Base-by-base conservation (phyloP, 1,140 invertebrate genomes). In the Trissolcus basalis region DNA sequence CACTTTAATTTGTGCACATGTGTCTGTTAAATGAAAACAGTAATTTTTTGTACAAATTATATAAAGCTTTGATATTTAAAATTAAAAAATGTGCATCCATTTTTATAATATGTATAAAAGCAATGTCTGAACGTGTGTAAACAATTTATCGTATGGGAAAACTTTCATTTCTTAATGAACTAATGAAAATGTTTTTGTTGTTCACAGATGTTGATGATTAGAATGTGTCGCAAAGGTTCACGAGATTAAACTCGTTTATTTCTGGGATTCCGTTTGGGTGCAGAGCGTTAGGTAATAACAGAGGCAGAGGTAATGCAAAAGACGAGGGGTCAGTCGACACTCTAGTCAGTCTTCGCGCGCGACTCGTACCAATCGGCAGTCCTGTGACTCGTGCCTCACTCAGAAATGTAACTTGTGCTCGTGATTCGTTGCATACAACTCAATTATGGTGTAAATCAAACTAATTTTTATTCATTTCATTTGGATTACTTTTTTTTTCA, bases 291-390 rank as follows among this genome's bases (percentile, higher is more conserved):
- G 71, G 78, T 80, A 80, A 27, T 27, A 27, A 80, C 68, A 58
- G 51, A 74, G 63, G 51, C 58, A 70, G 76, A 73, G 47, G 53
- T 51, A 47, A 33, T 53, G 56, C 75, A 65, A 60, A 71, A 68
- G 63, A 71, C 50, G 54, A 65, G 61, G 53, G 58, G 51, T 63
- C 68, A 69, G 72, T 77, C 54, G 65, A 60, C 59, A 54, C 54
- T 63, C 43, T 32, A 60, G 67, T 77, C 80, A 81, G 78, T 81
- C 78, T 67, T 71, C 50, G 45, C 68, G 73, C 64, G 80, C 58
- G 64, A 72, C 78, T 72, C 76, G 76, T 53, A 33, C 43, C 70
- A 69, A 63, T 65, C 70, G 68, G 60, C 19, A 78, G 48, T 64
- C 35, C 45, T 43, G 45, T 19, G 43, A 58, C 50, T 47, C 44